Evolutionary conservation across 2,797 vertebrate species (phyloP), one percentile per base, ranked within the genome.

Genomic region (Takifugu rubripes): DNA sequence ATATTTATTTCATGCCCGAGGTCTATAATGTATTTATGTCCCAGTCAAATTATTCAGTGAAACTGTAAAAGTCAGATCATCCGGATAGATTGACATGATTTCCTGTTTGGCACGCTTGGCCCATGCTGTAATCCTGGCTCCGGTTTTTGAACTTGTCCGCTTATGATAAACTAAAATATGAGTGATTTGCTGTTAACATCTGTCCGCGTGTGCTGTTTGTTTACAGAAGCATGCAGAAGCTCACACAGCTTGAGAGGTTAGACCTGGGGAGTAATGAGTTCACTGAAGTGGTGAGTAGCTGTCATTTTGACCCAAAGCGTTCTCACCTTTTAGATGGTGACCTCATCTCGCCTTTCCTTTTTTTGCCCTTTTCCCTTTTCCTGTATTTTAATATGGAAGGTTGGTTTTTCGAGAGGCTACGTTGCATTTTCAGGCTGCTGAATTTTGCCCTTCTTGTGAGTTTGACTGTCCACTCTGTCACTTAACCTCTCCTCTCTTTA

Each of bases 261-360:
- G 97, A 99, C 88, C 92, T 99, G 84, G 97, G 97, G 85, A 99
- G 96, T 90, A 99, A 99, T 81, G 97, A 99, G 91, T 98, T 99
- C 92, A 93, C 94, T 90, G 97, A 99, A 95, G 96, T 98, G 96
- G 97, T 99, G 87, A 95, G 97, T 93, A 73, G 66, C 77, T 48
- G 65, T 64, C 70, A 21, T 72, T 54, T 62, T 6, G 58, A 55
- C 63, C 79, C 67, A 26, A 9, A 58, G 70, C 69, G 16, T 31
- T 40, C 49, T 58, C 54, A 61, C 56, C 62, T 72, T 50, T 69
- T 31, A 42, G 25, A 17, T 24, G 16, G 29, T 59, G 72, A 77
- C 64, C 25, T 56, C 47, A 7, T 25, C 47, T 43, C 55, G 21
- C 61, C 59, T 54, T n/a, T 17, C 48, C 33, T 17, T 62, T 51